Base-by-base conservation (phyloP, 2,113 vertebrate genomes). In the Anguilla rostrata region DNA sequence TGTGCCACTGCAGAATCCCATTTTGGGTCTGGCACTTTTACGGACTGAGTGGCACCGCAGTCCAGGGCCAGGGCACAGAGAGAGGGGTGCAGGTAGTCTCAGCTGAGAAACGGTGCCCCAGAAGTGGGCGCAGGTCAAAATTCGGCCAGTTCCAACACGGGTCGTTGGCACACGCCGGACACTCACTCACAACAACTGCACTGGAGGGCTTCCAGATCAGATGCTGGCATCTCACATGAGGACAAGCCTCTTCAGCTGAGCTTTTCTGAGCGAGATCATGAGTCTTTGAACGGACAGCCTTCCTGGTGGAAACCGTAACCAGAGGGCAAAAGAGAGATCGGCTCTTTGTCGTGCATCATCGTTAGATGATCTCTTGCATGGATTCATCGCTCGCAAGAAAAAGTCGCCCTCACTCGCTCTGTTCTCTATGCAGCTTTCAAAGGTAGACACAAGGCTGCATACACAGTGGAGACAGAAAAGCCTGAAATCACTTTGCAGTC, bases 81-180 rank as follows among this genome's bases (percentile, higher is more conserved):
- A 82, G 78, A 22, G 78, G 39, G 34, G 63, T 29, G 78, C 9
- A 49, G 22, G 16, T 29, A 79, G 39, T 46, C 39, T 43, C 57
- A n/a, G 43, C 26, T 46, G 22, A 46, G 49, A 86, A 39, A 22
- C 56, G 9, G 20, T 26, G 57, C 20, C 57, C 20, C 66, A 66
- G 57, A 43, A 43, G 6, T 29, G 26, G 85, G 79, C 11, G 22
- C 53, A n/a, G 85, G 71, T 43, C 75, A 9, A 12, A 12, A 46
- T 63, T 86, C 57, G 78, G 29, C 34, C 41, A 16, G 22, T 40
- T 53, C 29, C n/a, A 34, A 20, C 15, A 82, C 39, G 78, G 78
- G 81, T n/a, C 81, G 87, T 22, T 39, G 7, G 85, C 88, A 90
- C 88, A 92, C 71, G 46, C 18, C 40, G 41, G 46, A n/a, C 6